Evolutionary conservation across 1,140 invertebrate species (phyloP), one percentile per base, ranked within the genome.

Genomic region (Mycetomoellerius zeteki): DNA sequence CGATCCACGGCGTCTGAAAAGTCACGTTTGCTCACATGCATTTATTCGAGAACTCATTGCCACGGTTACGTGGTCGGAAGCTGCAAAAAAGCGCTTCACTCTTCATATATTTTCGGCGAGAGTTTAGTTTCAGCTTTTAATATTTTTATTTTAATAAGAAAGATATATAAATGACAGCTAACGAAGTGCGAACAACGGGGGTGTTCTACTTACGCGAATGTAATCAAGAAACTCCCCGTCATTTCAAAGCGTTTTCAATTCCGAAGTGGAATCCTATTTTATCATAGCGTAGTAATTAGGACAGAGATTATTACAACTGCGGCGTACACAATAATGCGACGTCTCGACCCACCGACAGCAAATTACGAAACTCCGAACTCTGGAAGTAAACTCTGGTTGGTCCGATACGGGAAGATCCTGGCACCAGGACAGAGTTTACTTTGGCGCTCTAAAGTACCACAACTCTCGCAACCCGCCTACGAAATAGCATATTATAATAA

Each of bases 401-500:
- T 84, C 80, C 80, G 80, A 84, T 84, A 84, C 56, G 80, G 80
- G 80, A 84, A 75, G 80, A 84, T 75, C 80, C 80, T 30, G 52
- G 78, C 52, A 52, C 52, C 67, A 72, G 54, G 67, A 47, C 54
- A 27, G 80, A 84, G 80, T 84, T 84, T 84, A 84, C 80, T 75
- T 84, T 84, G 54, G 69, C 80, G 80, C 37, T 73, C 80, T 56
- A 84, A 84, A 84, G 80, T 75, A 84, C 80, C 69, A 75, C 80
- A 84, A 84, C 80, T 84, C 80, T 58, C 80, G 52, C 80, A 84
- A 24, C 37, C 54, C 69, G 80, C 37, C 69, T 62, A 60, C 69
- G 80, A 84, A 84, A 84, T 84, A 84, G 80, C 80, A 75, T 84
- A 84, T 84, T 84, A 84, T 84, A 84, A 84, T 84, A 84, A 84